Evolutionary conservation across 2,113 vertebrate species (phyloP).

Genomic region (Carassius gibelio): DNA sequence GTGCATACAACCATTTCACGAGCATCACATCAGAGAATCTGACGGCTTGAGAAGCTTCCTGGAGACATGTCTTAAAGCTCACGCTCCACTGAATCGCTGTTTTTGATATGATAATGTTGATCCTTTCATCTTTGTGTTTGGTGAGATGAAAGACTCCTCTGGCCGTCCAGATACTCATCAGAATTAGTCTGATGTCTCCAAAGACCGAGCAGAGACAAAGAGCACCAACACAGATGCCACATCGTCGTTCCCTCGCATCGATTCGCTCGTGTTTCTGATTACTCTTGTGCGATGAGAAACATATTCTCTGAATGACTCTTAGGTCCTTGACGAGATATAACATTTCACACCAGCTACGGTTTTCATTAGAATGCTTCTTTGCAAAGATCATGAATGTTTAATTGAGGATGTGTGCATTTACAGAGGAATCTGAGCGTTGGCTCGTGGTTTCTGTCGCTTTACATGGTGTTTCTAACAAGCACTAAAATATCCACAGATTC

Average conservation of each 20-base stretch:
- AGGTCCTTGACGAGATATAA: conserved; percentile 69
- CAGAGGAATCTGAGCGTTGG: background rate
- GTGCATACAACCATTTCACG: background rate
- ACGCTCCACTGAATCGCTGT: background rate
- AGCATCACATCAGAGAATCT: background rate
- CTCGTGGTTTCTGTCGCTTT: background rate
- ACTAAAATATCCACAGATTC: conserved; percentile 9
- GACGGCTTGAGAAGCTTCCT: background rate
- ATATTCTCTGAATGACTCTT: conserved; percentile 66
- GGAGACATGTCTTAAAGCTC: conserved; percentile 21
- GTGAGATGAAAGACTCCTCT: conserved; percentile 68
- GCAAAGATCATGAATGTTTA: conserved; percentile 21
- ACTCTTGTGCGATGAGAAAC: conserved; percentile 56
- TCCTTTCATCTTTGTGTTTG: conserved; percentile 64
- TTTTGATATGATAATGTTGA: conserved; percentile 53
- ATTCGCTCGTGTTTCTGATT: conserved; percentile 73
- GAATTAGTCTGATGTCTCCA: conserved; percentile 68
- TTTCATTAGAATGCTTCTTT: conserved; percentile 57
- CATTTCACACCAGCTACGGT: conserved; percentile 62
- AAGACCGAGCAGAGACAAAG: conserved; percentile 63
- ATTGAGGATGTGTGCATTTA: background rate
- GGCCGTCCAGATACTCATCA: conserved; percentile 62
- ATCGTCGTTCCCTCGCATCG: conserved; percentile 60
- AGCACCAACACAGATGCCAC: conserved; percentile 58
- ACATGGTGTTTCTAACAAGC: background rate